Percentiles rank a stretch among this genome's conserved stretches.
Conservation (phyloP, 2,888 invertebrate genomes). For the Zygothrica quintamaculata region DNA sequence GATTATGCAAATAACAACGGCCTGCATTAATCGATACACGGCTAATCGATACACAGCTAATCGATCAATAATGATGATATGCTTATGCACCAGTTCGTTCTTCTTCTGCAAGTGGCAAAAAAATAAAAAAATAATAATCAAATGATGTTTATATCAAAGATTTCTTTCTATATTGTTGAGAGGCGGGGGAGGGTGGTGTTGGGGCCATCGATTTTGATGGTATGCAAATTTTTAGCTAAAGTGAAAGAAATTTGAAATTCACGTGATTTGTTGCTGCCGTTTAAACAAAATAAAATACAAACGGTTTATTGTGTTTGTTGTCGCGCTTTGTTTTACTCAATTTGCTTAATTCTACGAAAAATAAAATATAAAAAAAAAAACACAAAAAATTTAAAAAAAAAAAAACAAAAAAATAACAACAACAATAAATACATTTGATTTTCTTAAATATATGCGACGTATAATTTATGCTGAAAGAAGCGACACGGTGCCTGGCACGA, state of each 20-base stretch:
- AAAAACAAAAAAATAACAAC: conserved; percentile 33
- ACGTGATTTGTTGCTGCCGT: conserved; percentile 44
- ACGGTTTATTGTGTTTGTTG: conserved; percentile 43
- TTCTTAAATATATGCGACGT: conserved; percentile 69
- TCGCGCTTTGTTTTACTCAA: conserved; percentile 49
- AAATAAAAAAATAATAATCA: too few relatives aligned
- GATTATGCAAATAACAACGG: conserved; percentile 53
- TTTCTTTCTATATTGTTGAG: background rate
- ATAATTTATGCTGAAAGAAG: conserved; percentile 76
- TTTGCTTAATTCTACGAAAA: conserved; percentile 70
- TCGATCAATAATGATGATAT: conserved; percentile 41
- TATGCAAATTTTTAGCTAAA: conserved; percentile 39
- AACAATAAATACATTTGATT: conserved; percentile 59
- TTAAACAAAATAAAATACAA: conserved; percentile 22
- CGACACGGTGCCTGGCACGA: conserved; percentile 73
- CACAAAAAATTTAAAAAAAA: conserved; percentile 11
- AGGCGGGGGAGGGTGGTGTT: background rate
- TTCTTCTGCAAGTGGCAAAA: conserved; percentile 1
- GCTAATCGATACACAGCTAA: conserved; percentile 54
- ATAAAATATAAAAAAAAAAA: conserved; percentile 25
- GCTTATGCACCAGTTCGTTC: conserved; percentile 45
- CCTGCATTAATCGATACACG: conserved; percentile 58
- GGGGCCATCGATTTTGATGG: background rate
- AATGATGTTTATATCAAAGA: conserved; percentile 26
- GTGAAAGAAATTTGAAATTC: conserved; percentile 48